phyloP scores from a whole-genome alignment of 2,797 vertebrate genomes.

The Lemur catta region DNA sequence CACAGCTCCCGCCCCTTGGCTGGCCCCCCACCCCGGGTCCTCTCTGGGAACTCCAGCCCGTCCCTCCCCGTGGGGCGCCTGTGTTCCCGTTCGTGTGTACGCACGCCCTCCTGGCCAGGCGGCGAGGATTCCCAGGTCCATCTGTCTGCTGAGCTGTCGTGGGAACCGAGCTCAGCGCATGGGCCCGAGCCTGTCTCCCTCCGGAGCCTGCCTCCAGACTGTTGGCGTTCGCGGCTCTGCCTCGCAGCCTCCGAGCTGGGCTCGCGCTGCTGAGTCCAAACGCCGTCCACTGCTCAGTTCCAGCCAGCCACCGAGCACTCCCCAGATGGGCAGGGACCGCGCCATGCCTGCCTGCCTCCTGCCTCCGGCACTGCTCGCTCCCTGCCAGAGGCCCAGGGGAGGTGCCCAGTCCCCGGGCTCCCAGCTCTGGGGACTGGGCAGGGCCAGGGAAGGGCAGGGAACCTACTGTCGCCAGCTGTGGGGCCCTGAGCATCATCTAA shows the following conservation, averaged over 20 bases:
- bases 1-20: neutral
- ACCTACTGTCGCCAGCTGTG: neutral
- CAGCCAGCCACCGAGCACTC: slow-evolving; percentile 73
- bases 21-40: neutral
- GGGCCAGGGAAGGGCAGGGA: neutral
- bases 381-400: slow-evolving; percentile 58
- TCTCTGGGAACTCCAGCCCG: neutral
- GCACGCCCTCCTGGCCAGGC: slow-evolving; percentile 77
- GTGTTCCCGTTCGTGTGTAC: slow-evolving; percentile 47
- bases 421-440: neutral
- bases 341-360: slow-evolving; percentile 71
- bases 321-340: slow-evolving; percentile 71
- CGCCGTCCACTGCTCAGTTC: slow-evolving; percentile 77
- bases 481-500: neutral
- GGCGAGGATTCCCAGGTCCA: slow-evolving; percentile 75
- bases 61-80: slow-evolving; percentile 40
- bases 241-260: slow-evolving; percentile 71
- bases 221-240: slow-evolving; percentile 79
- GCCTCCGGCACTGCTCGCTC: slow-evolving; percentile 68
- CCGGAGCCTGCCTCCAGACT: slow-evolving; percentile 77
- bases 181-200: slow-evolving; percentile 77
- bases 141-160: slow-evolving; percentile 78
- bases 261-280: slow-evolving; percentile 72
- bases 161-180: slow-evolving; percentile 70
- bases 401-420: slow-evolving; percentile 41